Base-by-base conservation (phyloP, 2,797 vertebrate genomes). In the Coranthus polyacanthus region DNA sequence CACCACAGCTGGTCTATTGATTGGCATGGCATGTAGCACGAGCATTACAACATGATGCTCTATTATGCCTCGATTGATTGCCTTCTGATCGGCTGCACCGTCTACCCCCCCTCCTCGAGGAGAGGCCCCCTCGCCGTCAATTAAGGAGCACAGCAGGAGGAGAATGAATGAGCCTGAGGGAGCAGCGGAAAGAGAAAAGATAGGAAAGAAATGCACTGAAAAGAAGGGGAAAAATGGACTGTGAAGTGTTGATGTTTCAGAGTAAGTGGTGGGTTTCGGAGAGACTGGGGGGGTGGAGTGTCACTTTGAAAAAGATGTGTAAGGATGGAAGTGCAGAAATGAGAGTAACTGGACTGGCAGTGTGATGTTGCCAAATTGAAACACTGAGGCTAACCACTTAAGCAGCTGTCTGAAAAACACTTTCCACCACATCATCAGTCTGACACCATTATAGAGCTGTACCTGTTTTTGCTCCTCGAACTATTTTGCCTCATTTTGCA, bases 21-120 rank as follows among this genome's bases (percentile, higher is more conserved):
- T 91, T 66, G 61, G 39, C 63, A 3, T 26, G 60, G n/a, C n/a
- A n/a, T 57, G 71, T 61, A 74, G 87, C 34, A 78, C 42, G 71
- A 79, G 71, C 68, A 47, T 80, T 75, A 75, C 41, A 56, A 91
- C 88, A 91, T 85, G 87, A 92, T 88, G 83, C 85, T 86, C 78
- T 76, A 88, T 93, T 93, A 92, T 88, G 75, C 79, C 66, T 56
- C 47, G 10, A 92, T 91, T 88, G 92, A 93, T 94, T 81, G 78
- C 74, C 53, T 79, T 86, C 66, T 90, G 91, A 91, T 93, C 78
- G 66, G 78, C 75, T 56, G 38, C 42, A 20, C n/a, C 0, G 38
- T 47, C 67, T 20, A 55, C 22, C 3, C 18, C 46, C 37, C 52
- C 46, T 57, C 13, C 44, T 53, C 46, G 34, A 52, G 46, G 34